A percentile compares a stretch with the other conserved stretches of the same genome.
phyloP scores from a whole-genome alignment of 2,113 vertebrate species.

The Pandion haliaetus region DNA sequence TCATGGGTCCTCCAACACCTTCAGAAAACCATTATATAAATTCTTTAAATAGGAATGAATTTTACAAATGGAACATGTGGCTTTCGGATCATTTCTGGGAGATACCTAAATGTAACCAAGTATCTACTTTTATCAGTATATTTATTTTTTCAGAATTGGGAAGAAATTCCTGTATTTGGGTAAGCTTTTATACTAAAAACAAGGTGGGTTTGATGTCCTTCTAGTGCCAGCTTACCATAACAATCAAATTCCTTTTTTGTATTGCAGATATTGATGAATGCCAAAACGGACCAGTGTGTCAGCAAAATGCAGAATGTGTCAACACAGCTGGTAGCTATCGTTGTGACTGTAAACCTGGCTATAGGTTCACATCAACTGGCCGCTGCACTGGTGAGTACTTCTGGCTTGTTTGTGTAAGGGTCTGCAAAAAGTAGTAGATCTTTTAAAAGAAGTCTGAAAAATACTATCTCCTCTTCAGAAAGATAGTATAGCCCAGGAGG shows the following conservation, averaged over 20 bases:
- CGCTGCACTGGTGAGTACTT: constrained; percentile 85
- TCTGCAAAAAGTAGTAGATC: neutral
- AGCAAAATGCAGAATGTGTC: constrained; percentile 90
- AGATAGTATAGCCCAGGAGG: neutral
- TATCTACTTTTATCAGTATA: neutral
- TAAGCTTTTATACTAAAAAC: neutral
- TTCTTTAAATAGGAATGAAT: neutral
- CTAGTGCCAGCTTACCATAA: neutral
- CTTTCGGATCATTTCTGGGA: neutral
- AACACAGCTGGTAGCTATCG: constrained; percentile 92
- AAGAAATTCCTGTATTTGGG: neutral
- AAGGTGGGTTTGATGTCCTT: neutral
- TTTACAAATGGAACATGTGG: neutral
- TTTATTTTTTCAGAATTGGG: neutral
- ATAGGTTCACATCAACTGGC: constrained; percentile 88
- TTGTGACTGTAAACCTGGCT: constrained; percentile 93
- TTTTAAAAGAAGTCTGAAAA: neutral
- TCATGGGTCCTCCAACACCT: neutral
- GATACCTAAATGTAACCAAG: neutral
- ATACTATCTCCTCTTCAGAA: neutral
- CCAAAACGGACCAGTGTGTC: constrained; percentile 94
- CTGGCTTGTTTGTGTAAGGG: neutral
- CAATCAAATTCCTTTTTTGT: neutral
- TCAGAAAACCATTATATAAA: neutral
- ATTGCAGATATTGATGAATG: constrained; percentile 93